Evolutionary conservation across 2,888 invertebrate genomes (phyloP).

Genomic region (Rapana venosa): DNA sequence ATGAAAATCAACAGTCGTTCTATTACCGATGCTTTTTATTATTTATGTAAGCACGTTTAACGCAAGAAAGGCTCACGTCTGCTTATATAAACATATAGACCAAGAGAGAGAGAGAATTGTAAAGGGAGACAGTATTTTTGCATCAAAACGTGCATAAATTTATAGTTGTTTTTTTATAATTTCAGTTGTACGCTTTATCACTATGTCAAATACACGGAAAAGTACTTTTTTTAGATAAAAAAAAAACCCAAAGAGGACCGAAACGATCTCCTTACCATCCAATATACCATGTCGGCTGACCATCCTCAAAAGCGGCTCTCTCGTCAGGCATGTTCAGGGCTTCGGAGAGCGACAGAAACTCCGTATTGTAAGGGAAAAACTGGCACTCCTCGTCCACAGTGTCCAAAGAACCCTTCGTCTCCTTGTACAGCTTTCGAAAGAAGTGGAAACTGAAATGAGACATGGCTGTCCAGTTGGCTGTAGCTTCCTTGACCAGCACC

Average conservation of each 20-base stretch:
- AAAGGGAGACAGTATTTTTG: no score
- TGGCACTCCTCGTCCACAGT: constrained; percentile 84
- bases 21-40: no score
- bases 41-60: no score
- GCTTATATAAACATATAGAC: no score
- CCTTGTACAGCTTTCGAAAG: constrained; percentile 85
- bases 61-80: no score
- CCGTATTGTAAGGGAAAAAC: constrained; percentile 95
- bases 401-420: constrained; percentile 77
- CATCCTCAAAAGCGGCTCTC: constrained; percentile 84
- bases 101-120: no score
- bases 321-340: constrained; percentile 88
- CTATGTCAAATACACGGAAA: background rate
- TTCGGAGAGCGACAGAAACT: constrained; percentile 87
- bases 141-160: no score
- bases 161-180: background rate
- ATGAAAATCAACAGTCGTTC: no score
- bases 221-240: no score
- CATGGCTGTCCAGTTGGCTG: constrained; percentile 88
- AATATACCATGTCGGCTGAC: constrained; percentile 85
- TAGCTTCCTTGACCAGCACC: constrained; percentile 92
- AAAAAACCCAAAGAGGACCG: background rate
- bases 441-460: constrained; percentile 88
- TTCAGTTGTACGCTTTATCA: background rate
- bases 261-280: constrained; percentile 82